Evolutionary conservation across 2,888 invertebrate species (phyloP).

Genomic region (Sicus ferrugineus): DNA sequence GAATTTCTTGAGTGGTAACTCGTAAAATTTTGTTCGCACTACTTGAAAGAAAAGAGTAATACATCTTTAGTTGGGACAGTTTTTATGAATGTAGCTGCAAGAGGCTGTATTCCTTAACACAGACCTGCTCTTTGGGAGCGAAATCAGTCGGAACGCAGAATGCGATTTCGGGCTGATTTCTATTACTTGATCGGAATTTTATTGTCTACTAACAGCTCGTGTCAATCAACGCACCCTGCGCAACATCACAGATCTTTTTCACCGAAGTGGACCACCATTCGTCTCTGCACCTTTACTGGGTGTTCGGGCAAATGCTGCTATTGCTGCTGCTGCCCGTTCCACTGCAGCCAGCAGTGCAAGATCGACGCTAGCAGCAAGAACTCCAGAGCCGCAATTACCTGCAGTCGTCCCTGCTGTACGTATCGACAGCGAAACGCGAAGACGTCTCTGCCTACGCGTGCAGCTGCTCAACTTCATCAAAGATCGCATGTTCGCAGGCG

Average conservation of each 20-base stretch:
- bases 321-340: constrained; percentile 4
- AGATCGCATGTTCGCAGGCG: constrained; percentile 54
- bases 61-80: too few relatives aligned
- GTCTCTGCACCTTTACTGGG: constrained; percentile 33
- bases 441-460: constrained; percentile 45
- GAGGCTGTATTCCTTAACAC: not conserved
- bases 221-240: constrained; percentile 41
- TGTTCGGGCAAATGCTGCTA: constrained; percentile 21
- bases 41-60: too few relatives aligned
- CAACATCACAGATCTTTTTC: constrained; percentile 34
- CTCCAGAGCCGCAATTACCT: constrained; percentile 9
- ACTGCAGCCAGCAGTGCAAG: constrained; percentile 10
- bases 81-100: too few relatives aligned
- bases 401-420: constrained; percentile 25
- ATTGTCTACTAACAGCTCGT: constrained; percentile 37
- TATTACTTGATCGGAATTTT: not conserved
- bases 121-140: too few relatives aligned
- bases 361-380: not conserved
- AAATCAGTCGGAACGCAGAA: not conserved
- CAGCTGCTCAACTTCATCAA: constrained; percentile 55
- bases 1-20: too few relatives aligned
- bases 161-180: not conserved
- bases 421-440: constrained; percentile 9
- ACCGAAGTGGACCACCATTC: constrained; percentile 36
- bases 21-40: too few relatives aligned